Percentiles rank a stretch among this genome's conserved stretches.
Evolutionary conservation across 1,140 invertebrate genomes (phyloP).

Genomic region (Melipona quadrifasciata): DNA sequence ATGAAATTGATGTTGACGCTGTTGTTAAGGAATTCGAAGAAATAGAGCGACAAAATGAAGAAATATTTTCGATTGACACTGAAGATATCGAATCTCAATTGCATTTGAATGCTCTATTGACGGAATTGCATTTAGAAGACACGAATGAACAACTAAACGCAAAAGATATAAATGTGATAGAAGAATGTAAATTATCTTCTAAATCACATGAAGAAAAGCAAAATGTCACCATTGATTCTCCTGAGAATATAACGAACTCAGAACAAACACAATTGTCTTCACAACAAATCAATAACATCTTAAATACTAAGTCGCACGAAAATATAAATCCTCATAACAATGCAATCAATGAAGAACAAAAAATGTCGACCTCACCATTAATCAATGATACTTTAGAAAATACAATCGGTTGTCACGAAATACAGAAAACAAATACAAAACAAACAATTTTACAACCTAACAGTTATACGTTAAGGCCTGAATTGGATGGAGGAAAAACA

Average conservation of each 20-base stretch:
- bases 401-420: neutral
- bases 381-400: neutral
- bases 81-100: constrained; percentile 5
- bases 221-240: neutral
- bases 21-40: constrained; percentile 45
- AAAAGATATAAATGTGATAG: neutral
- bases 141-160: neutral
- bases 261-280: neutral
- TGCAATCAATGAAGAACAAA: neutral
- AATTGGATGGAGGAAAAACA: neutral
- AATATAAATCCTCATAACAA: neutral
- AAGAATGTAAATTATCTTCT: neutral
- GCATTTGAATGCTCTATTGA: neutral
- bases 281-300: neutral
- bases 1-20: constrained; percentile 13
- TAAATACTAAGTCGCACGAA: neutral
- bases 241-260: neutral
- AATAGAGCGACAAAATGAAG: constrained; percentile 32
- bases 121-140: neutral
- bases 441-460: neutral
- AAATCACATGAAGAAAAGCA: neutral
- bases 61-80: neutral
- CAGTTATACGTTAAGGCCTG: neutral
- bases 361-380: no score
- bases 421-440: neutral